Conservation (phyloP, 2,888 invertebrate genomes). For the Schrankia costaestrigalis region DNA sequence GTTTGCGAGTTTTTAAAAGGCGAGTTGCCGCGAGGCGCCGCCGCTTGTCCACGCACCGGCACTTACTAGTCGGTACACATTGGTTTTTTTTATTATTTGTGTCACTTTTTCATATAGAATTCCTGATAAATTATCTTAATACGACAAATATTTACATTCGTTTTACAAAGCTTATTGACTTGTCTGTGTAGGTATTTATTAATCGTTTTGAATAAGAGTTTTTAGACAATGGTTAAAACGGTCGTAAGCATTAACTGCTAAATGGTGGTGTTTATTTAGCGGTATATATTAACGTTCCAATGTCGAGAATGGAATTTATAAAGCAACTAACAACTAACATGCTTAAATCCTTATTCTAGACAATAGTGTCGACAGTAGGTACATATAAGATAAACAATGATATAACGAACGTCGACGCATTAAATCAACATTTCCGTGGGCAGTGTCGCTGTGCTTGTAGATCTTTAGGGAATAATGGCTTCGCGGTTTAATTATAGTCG, state of each 20-base stretch:
- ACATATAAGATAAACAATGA: slow-evolving; percentile 26
- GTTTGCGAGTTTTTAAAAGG: slow-evolving; percentile 66
- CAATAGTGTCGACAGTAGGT: slow-evolving; percentile 14
- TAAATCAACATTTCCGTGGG: slow-evolving; percentile 62
- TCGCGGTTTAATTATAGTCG: slow-evolving; percentile 73
- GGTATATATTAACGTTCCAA: slow-evolving; percentile 43
- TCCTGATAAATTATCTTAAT: slow-evolving; percentile 64
- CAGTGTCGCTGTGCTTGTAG: slow-evolving; percentile 52
- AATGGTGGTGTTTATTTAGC: slow-evolving; percentile 53
- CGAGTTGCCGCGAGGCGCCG: slow-evolving; percentile 52
- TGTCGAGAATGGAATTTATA: slow-evolving; percentile 25
- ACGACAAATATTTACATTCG: slow-evolving; percentile 65
- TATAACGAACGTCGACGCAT: slow-evolving; percentile 46
- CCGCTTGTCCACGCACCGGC: slow-evolving; percentile 41
- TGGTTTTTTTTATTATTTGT: slow-evolving; percentile 43
- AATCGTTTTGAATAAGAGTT: slow-evolving; percentile 43
- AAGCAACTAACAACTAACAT: slow-evolving; percentile 13
- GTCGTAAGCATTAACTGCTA: slow-evolving; percentile 44
- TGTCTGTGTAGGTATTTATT: slow-evolving; percentile 43
- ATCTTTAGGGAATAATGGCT: slow-evolving; percentile 70
- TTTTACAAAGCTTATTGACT: slow-evolving; percentile 55
- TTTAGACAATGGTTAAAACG: slow-evolving; percentile 48
- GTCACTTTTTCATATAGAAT: slow-evolving; percentile 45
- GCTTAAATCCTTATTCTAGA: slow-evolving; percentile 12
- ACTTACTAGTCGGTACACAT: slow-evolving; percentile 46